A percentile compares a stretch with the other conserved stretches of the same genome.
These are phyloP conservation scores for Coleophora deauratella DNA, from an alignment of 2,888 invertebrate species.

Conservation along the genomic window DNA sequence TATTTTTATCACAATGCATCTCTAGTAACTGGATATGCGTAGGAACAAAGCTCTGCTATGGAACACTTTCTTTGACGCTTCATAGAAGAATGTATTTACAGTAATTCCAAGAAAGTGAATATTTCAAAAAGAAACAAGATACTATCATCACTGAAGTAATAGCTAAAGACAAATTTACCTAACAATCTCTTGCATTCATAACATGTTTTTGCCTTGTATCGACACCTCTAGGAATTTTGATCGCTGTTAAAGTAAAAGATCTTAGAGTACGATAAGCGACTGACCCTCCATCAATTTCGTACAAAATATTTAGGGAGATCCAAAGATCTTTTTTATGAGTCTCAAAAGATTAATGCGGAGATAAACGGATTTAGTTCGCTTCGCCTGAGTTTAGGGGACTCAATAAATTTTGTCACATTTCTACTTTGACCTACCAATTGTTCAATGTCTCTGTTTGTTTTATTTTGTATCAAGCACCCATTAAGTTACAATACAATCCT, in stretches of 20 bases:
- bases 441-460: not conserved
- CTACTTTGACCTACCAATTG: not conserved
- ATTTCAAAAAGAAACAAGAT: no score
- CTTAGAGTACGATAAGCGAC: conserved; percentile 50
- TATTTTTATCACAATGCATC: conserved; percentile 37
- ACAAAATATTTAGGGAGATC: conserved; percentile 68
- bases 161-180: conserved; percentile 27
- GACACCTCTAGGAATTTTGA: conserved; percentile 73
- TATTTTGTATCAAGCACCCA: conserved; percentile 3
- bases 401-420: conserved; percentile 60
- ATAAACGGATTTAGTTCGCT: conserved; percentile 63
- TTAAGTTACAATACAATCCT: no score
- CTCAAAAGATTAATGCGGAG: conserved; percentile 64
- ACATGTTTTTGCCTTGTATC: conserved; percentile 58
- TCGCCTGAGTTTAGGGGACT: conserved; percentile 45
- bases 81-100: no score
- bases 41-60: not conserved
- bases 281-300: conserved; percentile 66
- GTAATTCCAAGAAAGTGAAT: no score
- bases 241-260: conserved; percentile 47
- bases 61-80: no score
- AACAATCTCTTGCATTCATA: conserved; percentile 34
- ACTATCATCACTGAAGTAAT: conserved; percentile 19
- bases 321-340: conserved; percentile 64
- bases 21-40: conserved; percentile 1